Base-by-base conservation (phyloP, 2,888 invertebrate species). In the Tricholauxania praeusta region DNA sequence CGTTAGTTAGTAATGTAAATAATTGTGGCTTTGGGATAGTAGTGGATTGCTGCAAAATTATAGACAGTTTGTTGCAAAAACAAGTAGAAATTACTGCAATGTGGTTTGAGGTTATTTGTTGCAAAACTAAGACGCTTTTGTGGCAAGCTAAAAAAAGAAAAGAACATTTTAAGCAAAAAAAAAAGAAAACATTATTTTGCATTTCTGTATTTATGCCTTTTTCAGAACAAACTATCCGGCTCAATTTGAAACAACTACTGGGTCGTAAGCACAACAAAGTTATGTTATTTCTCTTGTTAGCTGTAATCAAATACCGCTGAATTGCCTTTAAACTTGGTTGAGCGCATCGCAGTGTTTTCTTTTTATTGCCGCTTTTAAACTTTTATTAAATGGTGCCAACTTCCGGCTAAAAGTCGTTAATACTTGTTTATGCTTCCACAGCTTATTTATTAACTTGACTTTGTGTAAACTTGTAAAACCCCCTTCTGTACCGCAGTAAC, bases 321-420 rank as follows among this genome's bases (percentile, higher is more conserved):
- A 39, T 39, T 39, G 39, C 39, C 39, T 39, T 7, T 39, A 39
- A 39, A 10, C 39, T 39, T 10, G 39, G 39, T 39, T 8, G 10
- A 8, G 10, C 39, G 39, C 10, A 10, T 39, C 39, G 39, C 39
- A 7, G 10, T 39, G 39, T 39, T 39, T 10, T 39, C 8, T 39
- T 39, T 39, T 67, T 67, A 57, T 57, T 48, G 55, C 17, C 48
- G 39, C 67, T 55, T 57, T 67, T 47, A 57, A 67, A 57, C 57
- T 57, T 55, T 48, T 47, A 32, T 67, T 47, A 64, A 67, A 67
- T 67, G 19, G 22, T 67, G 47, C 48, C 48, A 47, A 39, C 39
- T 55, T 57, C 17, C 55, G 19, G 17, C 53, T 22, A 6, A 57
- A 57, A 57, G 67, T 48, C 55, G 55, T 67, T 55, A 47, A 55